Evolutionary conservation across 2,888 invertebrate species (phyloP), one percentile per base, ranked within the genome.

Genomic region (Atherix ibis): DNA sequence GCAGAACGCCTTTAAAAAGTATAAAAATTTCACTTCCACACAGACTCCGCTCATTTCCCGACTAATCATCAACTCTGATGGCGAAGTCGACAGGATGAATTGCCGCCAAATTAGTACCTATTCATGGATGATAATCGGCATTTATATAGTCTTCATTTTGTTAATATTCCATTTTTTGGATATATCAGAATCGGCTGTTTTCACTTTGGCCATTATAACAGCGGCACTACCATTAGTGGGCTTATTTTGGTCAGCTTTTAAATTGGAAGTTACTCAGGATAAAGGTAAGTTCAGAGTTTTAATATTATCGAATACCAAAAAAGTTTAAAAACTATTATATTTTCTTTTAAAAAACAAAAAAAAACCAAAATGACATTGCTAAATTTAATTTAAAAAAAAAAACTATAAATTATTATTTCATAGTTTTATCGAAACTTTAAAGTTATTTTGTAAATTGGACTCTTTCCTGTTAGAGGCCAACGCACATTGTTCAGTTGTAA

Each of bases 211-310:
- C 12, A 55, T 65, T 19, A 58, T 64, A 36, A 65, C 68, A 13
- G 59, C 63, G 12, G 63, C 69, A 14, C 51, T 71, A 27, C 71
- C 70, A 3, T 43, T 70, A 6, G 61, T 66, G 22, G 67, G 66
- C 12, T 62, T 70, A 40, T 71, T 68, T 66, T 71, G 71, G 71
- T 67, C 69, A 30, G 48, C 70, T 31, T 68, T 67, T 44, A 61
- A 63, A 40, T 58, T 66, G 53, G 56, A 62, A 32, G 51, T 60
- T 25, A 43, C 48, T 16, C 50, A 54, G 34, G 57, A 62, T 39
- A 58, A 60, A 46, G 58, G 61, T 56, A 48, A 41, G 44, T 42
- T 24, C 5, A 25, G 17, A 32, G 4, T 31, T 31, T 30, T 25
- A n/a, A n/a, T n/a, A n/a, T n/a, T n/a, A n/a, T n/a, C n/a, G n/a